Conservation (phyloP, 2,888 invertebrate species). For the Helobdella robusta region DNA sequence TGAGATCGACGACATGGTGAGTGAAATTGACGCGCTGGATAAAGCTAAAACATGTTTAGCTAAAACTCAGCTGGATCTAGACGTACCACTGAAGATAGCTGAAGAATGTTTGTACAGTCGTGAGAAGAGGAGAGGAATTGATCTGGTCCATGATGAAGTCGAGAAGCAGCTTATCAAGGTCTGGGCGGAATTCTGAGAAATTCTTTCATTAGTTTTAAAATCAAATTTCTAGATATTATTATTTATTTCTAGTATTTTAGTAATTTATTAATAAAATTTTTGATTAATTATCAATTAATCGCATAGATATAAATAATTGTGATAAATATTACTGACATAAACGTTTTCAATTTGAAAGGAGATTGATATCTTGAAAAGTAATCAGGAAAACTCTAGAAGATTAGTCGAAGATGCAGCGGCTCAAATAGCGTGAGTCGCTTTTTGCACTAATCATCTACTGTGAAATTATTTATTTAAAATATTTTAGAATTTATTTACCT, state of each 20-base stretch:
- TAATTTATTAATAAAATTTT: too few species aligned
- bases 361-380: conserved; percentile 67
- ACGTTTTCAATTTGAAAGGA: too few species aligned
- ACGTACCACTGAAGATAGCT: conserved; percentile 79
- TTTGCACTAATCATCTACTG: background rate
- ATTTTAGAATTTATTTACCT: background rate
- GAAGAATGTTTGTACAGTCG: conserved; percentile 87
- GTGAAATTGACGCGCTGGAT: conserved; percentile 65
- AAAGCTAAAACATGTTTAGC: conserved; percentile 65
- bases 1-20: conserved; percentile 73
- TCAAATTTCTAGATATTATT: too few species aligned
- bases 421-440: conserved; percentile 43
- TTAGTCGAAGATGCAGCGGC: conserved; percentile 51
- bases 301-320: too few species aligned
- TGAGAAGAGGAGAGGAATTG: conserved; percentile 76
- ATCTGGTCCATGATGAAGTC: conserved; percentile 79
- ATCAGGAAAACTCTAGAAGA: conserved; percentile 66
- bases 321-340: too few species aligned
- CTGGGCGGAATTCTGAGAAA: conserved; percentile 42
- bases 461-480: background rate
- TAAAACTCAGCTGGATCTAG: conserved; percentile 67
- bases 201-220: too few species aligned
- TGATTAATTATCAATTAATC: too few species aligned
- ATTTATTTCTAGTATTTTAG: too few species aligned
- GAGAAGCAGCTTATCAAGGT: conserved; percentile 69